Percentiles rank a stretch among this genome's conserved stretches.
These are phyloP conservation scores for Liodrosophila aerea DNA, from an alignment of 2,888 invertebrate species.

Conservation along the genomic window DNA sequence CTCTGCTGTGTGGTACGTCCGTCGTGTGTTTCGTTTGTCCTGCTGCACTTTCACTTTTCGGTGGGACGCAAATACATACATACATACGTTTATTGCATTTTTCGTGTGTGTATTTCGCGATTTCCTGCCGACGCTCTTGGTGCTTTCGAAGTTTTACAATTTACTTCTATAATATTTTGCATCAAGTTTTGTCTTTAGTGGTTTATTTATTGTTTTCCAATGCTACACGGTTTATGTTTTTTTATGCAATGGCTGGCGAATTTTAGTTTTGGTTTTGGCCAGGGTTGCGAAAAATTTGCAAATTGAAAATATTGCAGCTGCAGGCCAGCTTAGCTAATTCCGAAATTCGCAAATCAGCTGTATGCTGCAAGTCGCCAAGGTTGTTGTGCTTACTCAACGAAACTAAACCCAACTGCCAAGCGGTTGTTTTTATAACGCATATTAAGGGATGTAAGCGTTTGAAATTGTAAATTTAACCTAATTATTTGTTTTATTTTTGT, in stretches of 20 bases:
- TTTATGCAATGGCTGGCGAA: slow-evolving; percentile 56
- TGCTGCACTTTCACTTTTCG: slow-evolving; percentile 74
- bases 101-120: slow-evolving; percentile 12
- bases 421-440: too few species aligned
- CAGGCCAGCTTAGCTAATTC: slow-evolving; percentile 36
- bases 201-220: slow-evolving; percentile 8
- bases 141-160: background rate
- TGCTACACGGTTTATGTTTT: slow-evolving; percentile 36
- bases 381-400: too few species aligned
- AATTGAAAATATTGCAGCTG: slow-evolving; percentile 44
- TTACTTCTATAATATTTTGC: too few species aligned
- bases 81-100: slow-evolving; percentile 55
- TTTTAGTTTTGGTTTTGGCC: slow-evolving; percentile 46
- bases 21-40: slow-evolving; percentile 19
- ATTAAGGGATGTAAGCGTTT: too few species aligned
- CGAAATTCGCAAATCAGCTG: slow-evolving; percentile 5
- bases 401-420: too few species aligned
- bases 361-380: background rate
- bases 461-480: too few species aligned
- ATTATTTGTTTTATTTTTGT: too few species aligned
- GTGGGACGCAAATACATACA: slow-evolving; percentile 63
- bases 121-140: background rate
- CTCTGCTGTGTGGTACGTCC: slow-evolving; percentile 14
- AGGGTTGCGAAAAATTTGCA: slow-evolving; percentile 40
- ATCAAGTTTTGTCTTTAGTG: background rate